A percentile compares a stretch with the other conserved stretches of the same genome.
These are phyloP conservation scores for Noctua pronuba DNA, from an alignment of 2,888 invertebrate genomes.

Conservation along the genomic window DNA sequence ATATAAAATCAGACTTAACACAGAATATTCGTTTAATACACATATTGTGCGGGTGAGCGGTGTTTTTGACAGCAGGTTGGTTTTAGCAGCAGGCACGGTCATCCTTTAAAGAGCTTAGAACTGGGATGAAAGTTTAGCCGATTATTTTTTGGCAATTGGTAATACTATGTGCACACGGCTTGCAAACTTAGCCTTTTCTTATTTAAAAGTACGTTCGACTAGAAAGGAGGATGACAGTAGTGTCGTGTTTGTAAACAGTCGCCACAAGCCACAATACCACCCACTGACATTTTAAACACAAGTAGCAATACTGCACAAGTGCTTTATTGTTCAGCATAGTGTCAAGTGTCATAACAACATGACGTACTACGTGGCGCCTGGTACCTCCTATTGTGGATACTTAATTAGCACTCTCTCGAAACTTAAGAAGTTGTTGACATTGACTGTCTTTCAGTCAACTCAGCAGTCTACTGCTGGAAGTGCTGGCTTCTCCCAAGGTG, in stretches of 20 bases:
- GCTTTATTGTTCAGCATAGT: background rate
- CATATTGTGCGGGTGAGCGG: too few relatives aligned
- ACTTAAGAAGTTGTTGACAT: background rate
- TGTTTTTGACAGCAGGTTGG: too few relatives aligned
- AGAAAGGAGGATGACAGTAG: background rate
- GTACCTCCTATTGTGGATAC: background rate
- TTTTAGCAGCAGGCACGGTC: too few relatives aligned
- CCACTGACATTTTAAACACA: conserved; percentile 27
- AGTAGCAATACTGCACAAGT: conserved; percentile 1
- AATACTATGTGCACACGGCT: too few relatives aligned
- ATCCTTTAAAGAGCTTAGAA: too few relatives aligned
- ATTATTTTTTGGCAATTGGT: too few relatives aligned
- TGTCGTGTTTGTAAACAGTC: background rate
- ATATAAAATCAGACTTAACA: too few relatives aligned
- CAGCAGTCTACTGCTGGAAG: background rate
- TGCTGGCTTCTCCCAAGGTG: background rate
- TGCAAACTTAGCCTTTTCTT: too few relatives aligned
- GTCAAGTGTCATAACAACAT: conserved; percentile 3
- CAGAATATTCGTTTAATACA: too few relatives aligned
- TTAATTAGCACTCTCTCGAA: background rate
- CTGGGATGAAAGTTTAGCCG: too few relatives aligned
- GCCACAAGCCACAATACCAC: background rate
- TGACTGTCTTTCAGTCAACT: background rate
- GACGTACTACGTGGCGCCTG: background rate
- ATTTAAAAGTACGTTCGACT: background rate